A percentile compares a stretch with the other conserved stretches of the same genome.
phyloP scores from a whole-genome alignment of 2,113 vertebrate species.

The Heptranchias perlo region DNA sequence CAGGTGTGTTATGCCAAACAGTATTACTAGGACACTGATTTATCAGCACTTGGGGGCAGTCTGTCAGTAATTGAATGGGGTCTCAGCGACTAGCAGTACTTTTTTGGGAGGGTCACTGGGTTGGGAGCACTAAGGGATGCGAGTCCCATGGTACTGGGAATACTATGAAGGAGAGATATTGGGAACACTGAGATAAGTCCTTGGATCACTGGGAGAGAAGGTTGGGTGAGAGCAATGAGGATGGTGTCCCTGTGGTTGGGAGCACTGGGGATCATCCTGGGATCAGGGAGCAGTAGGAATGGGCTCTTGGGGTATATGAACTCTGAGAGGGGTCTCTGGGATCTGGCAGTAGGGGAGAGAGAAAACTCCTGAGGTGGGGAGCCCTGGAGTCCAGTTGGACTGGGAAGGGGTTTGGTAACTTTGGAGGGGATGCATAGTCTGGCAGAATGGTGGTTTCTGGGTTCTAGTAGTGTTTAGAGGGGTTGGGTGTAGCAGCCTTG shows the following conservation, averaged over 20 bases:
- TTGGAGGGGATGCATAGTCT: too few species aligned
- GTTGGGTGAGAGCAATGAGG: not conserved
- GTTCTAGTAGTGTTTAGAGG: too few species aligned
- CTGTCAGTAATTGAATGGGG: too few species aligned
- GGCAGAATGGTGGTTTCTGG: too few species aligned
- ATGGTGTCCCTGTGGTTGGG: not conserved
- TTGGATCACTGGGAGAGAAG: not conserved
- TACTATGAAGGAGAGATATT: not conserved
- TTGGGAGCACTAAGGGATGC: not conserved
- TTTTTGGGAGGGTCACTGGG: too few species aligned
- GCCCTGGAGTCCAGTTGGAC: too few species aligned
- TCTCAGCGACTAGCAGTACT: too few species aligned
- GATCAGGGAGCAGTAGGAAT: not conserved
- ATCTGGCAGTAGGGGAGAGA: too few species aligned
- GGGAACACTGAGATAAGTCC: too few species aligned
- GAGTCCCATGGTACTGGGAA: not conserved
- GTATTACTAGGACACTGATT: not conserved
- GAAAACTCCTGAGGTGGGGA: too few species aligned
- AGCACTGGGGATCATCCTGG: not conserved
- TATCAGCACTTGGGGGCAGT: not conserved
- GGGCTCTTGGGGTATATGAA: not conserved
- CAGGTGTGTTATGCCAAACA: not conserved
- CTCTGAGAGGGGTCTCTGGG: not conserved
- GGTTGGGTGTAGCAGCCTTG: not conserved
- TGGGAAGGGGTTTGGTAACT: too few species aligned